These are phyloP conservation scores for Lasiurus borealis DNA, from an alignment of 2,113 vertebrate genomes.

Conservation along the genomic window DNA sequence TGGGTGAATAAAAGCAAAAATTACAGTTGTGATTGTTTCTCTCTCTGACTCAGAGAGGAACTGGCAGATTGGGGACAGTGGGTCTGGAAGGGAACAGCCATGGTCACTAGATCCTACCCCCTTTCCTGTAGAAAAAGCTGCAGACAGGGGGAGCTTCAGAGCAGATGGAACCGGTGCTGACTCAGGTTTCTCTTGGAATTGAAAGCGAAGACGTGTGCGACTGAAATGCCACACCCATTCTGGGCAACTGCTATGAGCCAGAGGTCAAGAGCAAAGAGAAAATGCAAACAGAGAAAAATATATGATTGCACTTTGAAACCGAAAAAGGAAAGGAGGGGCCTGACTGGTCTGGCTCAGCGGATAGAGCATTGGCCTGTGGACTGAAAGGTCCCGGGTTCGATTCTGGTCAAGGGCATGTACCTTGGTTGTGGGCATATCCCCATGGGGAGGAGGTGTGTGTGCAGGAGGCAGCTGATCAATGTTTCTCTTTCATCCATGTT, in stretches of 20 bases:
- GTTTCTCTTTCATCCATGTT: no score
- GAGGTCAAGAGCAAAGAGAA: background rate
- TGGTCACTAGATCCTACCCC: background rate
- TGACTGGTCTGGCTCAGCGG: no score
- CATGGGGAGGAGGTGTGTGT: no score
- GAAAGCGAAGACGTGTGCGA: background rate
- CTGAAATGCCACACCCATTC: background rate
- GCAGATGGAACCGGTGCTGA: background rate
- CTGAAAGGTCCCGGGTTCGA: no score
- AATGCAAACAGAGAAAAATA: background rate
- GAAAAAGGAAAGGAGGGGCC: background rate
- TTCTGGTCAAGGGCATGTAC: no score
- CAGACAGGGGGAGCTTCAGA: constrained; percentile 4
- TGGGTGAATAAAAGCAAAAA: background rate
- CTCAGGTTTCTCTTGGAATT: background rate
- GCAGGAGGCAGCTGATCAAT: no score
- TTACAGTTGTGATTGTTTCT: background rate
- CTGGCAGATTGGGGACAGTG: background rate
- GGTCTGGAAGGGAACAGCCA: background rate
- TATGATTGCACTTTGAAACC: background rate
- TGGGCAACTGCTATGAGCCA: background rate
- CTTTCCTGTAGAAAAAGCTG: background rate
- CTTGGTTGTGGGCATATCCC: no score
- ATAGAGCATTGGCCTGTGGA: no score
- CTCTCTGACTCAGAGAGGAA: background rate